These are phyloP conservation scores for Brachionus manjavacas DNA, from an alignment of 1,140 invertebrate genomes.

Conservation along the genomic window DNA sequence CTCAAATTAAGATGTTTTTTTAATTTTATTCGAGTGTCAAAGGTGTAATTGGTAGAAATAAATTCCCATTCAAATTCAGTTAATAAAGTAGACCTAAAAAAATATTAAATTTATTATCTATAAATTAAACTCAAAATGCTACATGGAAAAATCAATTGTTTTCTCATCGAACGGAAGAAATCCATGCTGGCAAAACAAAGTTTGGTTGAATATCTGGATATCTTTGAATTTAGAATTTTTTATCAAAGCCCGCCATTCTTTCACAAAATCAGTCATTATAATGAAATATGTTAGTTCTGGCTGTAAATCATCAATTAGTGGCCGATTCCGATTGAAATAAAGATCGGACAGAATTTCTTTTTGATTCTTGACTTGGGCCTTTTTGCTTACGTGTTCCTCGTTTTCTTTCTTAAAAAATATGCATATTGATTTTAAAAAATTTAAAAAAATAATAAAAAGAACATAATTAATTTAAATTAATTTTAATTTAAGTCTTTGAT, in stretches of 20 bases:
- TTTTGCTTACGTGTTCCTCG: background rate
- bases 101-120: background rate
- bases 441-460: too few relatives aligned
- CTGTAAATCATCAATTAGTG: background rate
- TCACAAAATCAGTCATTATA: slow-evolving; percentile 25
- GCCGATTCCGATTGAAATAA: background rate
- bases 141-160: slow-evolving; percentile 16
- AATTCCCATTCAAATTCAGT: slow-evolving; percentile 4
- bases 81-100: background rate
- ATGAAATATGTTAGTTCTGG: background rate
- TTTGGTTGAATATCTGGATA: slow-evolving; percentile 1
- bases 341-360: background rate
- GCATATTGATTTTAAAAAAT: too few relatives aligned
- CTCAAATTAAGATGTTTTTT: background rate
- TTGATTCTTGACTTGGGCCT: slow-evolving; percentile 19
- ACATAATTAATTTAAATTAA: too few relatives aligned
- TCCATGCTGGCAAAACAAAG: background rate
- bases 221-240: slow-evolving; percentile 14
- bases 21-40: background rate
- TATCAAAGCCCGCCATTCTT: slow-evolving; percentile 23
- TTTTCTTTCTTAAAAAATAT: background rate
- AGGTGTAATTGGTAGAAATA: background rate
- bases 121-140: background rate
- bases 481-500: too few relatives aligned
- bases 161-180: background rate